Evolutionary conservation across 2,113 vertebrate species (phyloP).

Genomic region (Gila orcuttii): DNA sequence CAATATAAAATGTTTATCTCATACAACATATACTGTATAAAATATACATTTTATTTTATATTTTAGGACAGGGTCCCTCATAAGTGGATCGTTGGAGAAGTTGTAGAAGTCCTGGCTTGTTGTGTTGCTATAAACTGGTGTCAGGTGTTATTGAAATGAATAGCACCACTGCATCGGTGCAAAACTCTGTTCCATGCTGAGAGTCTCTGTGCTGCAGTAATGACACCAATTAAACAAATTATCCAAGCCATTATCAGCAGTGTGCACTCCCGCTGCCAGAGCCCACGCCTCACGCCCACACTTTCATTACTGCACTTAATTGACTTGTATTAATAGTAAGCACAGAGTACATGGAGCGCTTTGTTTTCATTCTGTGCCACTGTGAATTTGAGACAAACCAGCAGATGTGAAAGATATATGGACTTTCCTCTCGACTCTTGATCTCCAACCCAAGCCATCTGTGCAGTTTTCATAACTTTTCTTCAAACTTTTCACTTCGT

Average conservation of each 20-base stretch:
- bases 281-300: conserved; percentile 24
- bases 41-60: not conserved
- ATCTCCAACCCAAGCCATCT: not conserved
- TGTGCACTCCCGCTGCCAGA: not conserved
- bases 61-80: not conserved
- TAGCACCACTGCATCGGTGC: not conserved
- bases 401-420: not conserved
- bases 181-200: not conserved
- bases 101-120: not conserved
- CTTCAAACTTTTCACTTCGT: not conserved
- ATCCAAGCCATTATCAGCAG: conserved; percentile 22
- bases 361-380: conserved; percentile 10
- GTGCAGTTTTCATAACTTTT: not conserved
- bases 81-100: not conserved
- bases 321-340: conserved; percentile 37
- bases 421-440: not conserved
- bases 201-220: not conserved
- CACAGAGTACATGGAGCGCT: not conserved
- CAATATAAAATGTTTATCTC: not conserved
- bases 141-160: conserved; percentile 26
- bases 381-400: not conserved
- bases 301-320: conserved; percentile 38
- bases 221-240: conserved; percentile 46
- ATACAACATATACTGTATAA: not conserved
- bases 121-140: not conserved